phyloP scores from a whole-genome alignment of 2,797 vertebrate species.

The Neosalanx taihuensis region DNA sequence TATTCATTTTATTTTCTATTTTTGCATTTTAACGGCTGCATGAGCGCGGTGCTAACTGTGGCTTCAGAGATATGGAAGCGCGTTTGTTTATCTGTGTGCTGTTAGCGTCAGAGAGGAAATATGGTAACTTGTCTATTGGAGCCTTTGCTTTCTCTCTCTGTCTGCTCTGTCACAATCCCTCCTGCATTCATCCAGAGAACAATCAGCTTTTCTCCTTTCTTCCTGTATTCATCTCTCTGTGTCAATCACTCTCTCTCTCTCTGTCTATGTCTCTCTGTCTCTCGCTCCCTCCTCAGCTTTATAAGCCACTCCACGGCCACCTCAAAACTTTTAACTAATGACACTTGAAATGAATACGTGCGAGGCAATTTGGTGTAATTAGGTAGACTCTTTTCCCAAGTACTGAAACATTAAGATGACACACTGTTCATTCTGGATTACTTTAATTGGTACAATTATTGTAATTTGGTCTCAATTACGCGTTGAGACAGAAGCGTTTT shows the following conservation, averaged over 20 bases:
- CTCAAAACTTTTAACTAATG: slow-evolving; percentile 88
- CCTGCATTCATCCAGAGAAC: slow-evolving; percentile 61
- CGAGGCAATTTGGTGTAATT: slow-evolving; percentile 92
- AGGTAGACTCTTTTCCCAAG: slow-evolving; percentile 91
- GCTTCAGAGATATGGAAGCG: too few species aligned
- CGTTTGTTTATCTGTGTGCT: background rate
- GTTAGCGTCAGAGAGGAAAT: background rate
- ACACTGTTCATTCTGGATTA: slow-evolving; percentile 96
- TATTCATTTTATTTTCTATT: too few species aligned
- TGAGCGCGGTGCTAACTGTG: too few species aligned
- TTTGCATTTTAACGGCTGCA: too few species aligned
- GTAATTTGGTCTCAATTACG: slow-evolving; percentile 98
- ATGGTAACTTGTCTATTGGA: background rate
- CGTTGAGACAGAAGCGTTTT: slow-evolving; percentile 90
- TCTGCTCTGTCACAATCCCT: slow-evolving; percentile 37
- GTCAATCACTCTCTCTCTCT: too few species aligned
- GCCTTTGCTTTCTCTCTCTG: slow-evolving; percentile 19
- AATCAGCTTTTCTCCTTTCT: slow-evolving; percentile 73
- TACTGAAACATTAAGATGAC: slow-evolving; percentile 96
- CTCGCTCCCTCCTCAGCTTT: slow-evolving; percentile 57
- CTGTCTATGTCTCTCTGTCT: too few species aligned
- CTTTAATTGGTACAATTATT: slow-evolving; percentile 99
- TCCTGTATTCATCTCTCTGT: background rate
- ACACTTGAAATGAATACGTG: slow-evolving; percentile 87
- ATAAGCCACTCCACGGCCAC: slow-evolving; percentile 82